These are phyloP conservation scores for Propithecus deckenii DNA, from an alignment of 2,797 vertebrate genomes.

Conservation along the genomic window DNA sequence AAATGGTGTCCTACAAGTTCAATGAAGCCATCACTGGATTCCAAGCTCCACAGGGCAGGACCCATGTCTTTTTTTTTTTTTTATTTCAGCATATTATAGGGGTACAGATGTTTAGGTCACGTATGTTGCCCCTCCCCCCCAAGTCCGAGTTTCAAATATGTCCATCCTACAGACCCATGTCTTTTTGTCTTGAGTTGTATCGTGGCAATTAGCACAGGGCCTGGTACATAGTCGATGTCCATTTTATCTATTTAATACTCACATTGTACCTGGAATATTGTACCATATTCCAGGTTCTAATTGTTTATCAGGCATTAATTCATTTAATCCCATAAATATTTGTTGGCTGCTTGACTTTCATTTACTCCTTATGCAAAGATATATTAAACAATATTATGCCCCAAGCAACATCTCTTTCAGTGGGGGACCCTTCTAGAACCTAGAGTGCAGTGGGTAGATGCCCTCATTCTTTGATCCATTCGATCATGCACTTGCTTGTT, in stretches of 20 bases:
- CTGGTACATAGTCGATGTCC: background rate
- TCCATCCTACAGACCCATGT: too few species aligned
- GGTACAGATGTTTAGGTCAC: too few species aligned
- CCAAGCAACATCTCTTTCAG: background rate
- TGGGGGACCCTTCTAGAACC: background rate
- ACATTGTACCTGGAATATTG: background rate
- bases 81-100: too few species aligned
- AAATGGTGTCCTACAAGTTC: background rate
- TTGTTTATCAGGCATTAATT: background rate
- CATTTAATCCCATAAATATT: background rate
- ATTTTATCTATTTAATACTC: background rate
- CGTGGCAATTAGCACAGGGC: background rate
- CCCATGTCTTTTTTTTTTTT: too few species aligned
- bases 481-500: background rate
- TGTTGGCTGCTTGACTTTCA: background rate
- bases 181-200: background rate
- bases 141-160: too few species aligned
- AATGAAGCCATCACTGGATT: background rate
- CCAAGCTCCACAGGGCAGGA: background rate
- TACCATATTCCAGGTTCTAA: background rate
- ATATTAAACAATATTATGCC: background rate
- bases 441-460: rapidly evolving
- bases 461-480: background rate
- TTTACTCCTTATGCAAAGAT: background rate
- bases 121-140: too few species aligned